Evolutionary conservation across 2,888 invertebrate species (phyloP).

Genomic region (Ceramica pisi): DNA sequence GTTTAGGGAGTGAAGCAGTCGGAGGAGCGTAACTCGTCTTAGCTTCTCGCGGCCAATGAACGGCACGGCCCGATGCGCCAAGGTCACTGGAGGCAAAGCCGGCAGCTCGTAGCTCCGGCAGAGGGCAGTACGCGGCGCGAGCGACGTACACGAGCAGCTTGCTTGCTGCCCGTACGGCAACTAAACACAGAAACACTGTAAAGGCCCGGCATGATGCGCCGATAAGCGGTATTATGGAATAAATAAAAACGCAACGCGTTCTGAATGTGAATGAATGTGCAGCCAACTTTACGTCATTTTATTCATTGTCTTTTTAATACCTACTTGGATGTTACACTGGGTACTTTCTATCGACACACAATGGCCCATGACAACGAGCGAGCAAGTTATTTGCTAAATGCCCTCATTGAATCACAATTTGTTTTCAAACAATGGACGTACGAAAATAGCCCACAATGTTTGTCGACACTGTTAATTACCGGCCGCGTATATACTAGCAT

Average conservation of each 20-base stretch:
- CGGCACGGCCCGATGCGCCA: constrained; percentile 83
- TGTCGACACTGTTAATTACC: constrained; percentile 29
- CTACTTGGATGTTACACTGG: constrained; percentile 42
- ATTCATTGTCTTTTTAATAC: constrained; percentile 63
- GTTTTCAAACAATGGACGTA: constrained; percentile 42
- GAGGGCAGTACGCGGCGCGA: constrained; percentile 80
- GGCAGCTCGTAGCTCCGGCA: constrained; percentile 73
- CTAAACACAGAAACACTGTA: constrained; percentile 81
- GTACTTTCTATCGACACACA: constrained; percentile 54
- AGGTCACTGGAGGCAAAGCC: constrained; percentile 83
- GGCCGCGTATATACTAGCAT: neutral
- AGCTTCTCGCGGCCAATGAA: constrained; percentile 87
- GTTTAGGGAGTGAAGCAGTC: constrained; percentile 77
- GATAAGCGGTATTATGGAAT: constrained; percentile 89
- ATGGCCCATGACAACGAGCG: constrained; percentile 17
- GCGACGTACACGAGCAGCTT: constrained; percentile 79
- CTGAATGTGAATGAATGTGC: constrained; percentile 86
- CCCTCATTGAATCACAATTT: constrained; percentile 39
- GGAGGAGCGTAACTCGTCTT: constrained; percentile 80
- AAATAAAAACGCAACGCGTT: constrained; percentile 84
- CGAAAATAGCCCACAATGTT: constrained; percentile 50
- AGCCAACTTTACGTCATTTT: constrained; percentile 73
- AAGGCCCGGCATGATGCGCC: constrained; percentile 82
- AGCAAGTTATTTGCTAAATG: constrained; percentile 26
- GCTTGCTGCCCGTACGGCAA: constrained; percentile 87